Evolutionary conservation across 1,140 invertebrate species (phyloP).

Genomic region (Drosophila punjabiensis): DNA sequence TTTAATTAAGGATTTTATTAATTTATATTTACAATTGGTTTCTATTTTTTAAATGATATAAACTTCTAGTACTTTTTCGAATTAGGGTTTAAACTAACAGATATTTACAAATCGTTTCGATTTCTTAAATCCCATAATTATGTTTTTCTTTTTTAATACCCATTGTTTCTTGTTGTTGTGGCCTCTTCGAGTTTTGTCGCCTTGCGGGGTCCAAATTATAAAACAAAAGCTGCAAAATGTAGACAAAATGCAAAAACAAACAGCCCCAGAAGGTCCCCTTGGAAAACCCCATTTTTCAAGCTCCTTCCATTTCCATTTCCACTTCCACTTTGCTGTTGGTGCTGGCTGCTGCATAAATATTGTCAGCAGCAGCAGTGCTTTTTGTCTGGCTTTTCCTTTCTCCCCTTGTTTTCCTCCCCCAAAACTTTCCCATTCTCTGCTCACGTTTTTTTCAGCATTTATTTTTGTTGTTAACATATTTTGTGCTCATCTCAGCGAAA

Average conservation of each 20-base stretch:
- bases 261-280: conserved; percentile 24
- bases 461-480: conserved; percentile 61
- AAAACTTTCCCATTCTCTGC: conserved; percentile 50
- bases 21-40: not conserved
- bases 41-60: too few relatives aligned
- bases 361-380: conserved; percentile 41
- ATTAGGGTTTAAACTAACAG: not conserved
- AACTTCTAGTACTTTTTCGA: too few relatives aligned
- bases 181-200: conserved; percentile 51
- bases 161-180: conserved; percentile 34
- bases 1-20: not conserved
- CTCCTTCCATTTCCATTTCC: not conserved
- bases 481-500: conserved; percentile 82
- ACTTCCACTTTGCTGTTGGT: conserved; percentile 57
- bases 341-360: conserved; percentile 83
- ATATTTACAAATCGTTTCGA: not conserved
- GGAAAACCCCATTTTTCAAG: not conserved
- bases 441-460: conserved; percentile 53
- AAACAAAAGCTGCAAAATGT: conserved; percentile 77
- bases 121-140: not conserved
- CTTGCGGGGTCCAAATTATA: conserved; percentile 67
- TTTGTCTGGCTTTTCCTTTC: conserved; percentile 25
- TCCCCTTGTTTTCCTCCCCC: not conserved
- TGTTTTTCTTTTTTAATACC: conserved; percentile 23
- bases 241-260: conserved; percentile 74